Conservation (phyloP, 2,113 vertebrate genomes). For the Eretmochelys imbricata region DNA sequence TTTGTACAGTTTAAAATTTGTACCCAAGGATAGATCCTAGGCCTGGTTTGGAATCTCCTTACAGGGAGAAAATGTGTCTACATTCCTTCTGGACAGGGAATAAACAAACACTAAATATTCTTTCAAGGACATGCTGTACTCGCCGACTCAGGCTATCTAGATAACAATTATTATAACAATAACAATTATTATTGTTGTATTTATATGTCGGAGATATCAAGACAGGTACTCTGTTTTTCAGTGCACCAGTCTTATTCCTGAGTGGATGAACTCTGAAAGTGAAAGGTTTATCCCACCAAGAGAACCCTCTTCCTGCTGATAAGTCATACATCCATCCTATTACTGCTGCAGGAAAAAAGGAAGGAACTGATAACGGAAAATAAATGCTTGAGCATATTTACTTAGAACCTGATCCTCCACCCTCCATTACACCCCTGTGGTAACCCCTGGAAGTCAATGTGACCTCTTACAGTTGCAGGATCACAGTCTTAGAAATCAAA, state of each 20-base stretch:
- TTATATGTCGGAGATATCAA: rapidly evolving
- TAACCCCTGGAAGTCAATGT: background rate
- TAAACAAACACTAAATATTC: background rate
- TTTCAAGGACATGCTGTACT: background rate
- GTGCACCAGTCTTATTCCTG: background rate
- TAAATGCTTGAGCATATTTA: background rate
- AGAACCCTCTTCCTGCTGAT: background rate
- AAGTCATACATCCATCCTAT: background rate
- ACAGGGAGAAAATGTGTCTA: background rate
- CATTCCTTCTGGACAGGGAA: background rate
- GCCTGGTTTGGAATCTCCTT: background rate
- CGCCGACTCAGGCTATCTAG: background rate
- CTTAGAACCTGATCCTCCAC: background rate
- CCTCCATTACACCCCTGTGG: background rate
- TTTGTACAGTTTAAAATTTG: background rate
- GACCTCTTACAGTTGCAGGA: background rate
- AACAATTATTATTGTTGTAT: background rate
- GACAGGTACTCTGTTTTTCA: background rate
- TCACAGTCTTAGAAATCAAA: background rate
- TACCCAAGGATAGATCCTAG: background rate
- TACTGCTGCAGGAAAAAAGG: background rate
- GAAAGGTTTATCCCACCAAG: background rate
- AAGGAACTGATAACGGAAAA: background rate
- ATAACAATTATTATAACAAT: too few species aligned
- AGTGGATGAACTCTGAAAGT: background rate